Evolutionary conservation across 2,888 invertebrate species (phyloP).

Genomic region (Conomelus anceps): DNA sequence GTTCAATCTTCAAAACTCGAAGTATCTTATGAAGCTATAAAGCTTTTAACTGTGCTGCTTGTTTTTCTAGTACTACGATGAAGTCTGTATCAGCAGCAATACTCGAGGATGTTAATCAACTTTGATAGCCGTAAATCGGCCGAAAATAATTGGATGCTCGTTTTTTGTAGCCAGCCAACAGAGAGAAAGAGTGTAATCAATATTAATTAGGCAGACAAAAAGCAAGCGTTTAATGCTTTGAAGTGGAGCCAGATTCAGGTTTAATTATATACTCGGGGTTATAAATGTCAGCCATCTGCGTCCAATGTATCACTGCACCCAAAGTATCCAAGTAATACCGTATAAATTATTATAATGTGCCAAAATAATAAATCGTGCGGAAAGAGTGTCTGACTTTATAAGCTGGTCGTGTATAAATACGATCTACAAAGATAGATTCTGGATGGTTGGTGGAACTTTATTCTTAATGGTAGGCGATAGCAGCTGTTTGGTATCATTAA

Average conservation of each 20-base stretch:
- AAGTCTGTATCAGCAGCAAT: background rate
- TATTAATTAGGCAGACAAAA: background rate
- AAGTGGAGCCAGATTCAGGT: background rate
- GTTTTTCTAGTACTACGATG: background rate
- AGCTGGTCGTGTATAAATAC: background rate
- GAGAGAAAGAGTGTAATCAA: conserved; percentile 2
- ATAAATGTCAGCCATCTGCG: conserved; percentile 6
- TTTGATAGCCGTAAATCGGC: conserved; percentile 4
- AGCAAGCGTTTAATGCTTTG: conserved; percentile 6
- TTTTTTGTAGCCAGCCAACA: background rate
- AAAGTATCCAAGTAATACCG: background rate
- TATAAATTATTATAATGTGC: conserved; percentile 9
- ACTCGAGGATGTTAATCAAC: background rate
- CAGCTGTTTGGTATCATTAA: conserved; percentile 7
- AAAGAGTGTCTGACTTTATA: background rate
- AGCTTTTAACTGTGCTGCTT: background rate
- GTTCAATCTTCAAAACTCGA: background rate
- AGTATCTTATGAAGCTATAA: background rate
- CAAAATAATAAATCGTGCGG: conserved; percentile 3
- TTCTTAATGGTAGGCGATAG: background rate
- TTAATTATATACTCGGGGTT: background rate
- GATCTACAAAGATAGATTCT: background rate
- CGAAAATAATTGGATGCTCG: background rate
- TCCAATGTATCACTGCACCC: conserved; percentile 5
- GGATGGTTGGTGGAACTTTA: background rate